Evolutionary conservation across 2,888 invertebrate species (phyloP), one percentile per base, ranked within the genome.

Genomic region (Habrosyne pyritoides): DNA sequence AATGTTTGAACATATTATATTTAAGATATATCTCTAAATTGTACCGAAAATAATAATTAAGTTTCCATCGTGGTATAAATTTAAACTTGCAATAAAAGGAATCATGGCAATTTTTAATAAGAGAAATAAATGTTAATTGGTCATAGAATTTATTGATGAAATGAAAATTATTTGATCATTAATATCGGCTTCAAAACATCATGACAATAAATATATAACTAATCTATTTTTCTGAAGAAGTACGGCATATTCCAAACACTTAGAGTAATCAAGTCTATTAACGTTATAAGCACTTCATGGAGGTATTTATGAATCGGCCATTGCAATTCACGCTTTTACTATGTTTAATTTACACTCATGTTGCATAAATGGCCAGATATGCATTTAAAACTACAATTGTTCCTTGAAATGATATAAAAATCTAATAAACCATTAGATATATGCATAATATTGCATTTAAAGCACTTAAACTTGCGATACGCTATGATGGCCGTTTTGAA

Each of bases 121-220:
- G 8, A 18, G 8, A 7, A 18, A 18, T 42, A 42, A 42, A 42
- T 42, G 42, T 42, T 42, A 18, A 42, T 42, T 42, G 18, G 18
- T 18, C 6, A n/a, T 18, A 42, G 42, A 42, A 14, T 42, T 28
- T 30, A 49, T 49, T 49, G 18, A 5, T 36, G 65, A 61, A 46
- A 61, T 60, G 69, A 69, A 62, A 56, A 59, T 69, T 67, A 64
- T 67, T 75, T 69, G 68, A 69, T 70, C 69, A 67, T 71, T 63
- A 71, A 64, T 61, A 62, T 70, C 61, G 75, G 78, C 73, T 78
- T 78, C 70, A 79, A 75, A 84, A 75, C 77, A 84, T 84, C 85
- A 86, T 91, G 91, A 91, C 91, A 91, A 91, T 91, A 91, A 89
- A 76, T 83, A 81, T 74, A 81, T 75, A 78, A 79, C 24, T 73